Percentiles rank a stretch among this genome's conserved stretches.
phyloP scores from a whole-genome alignment of 1,140 invertebrate species.

The Pogonognathellus flavescens region DNA sequence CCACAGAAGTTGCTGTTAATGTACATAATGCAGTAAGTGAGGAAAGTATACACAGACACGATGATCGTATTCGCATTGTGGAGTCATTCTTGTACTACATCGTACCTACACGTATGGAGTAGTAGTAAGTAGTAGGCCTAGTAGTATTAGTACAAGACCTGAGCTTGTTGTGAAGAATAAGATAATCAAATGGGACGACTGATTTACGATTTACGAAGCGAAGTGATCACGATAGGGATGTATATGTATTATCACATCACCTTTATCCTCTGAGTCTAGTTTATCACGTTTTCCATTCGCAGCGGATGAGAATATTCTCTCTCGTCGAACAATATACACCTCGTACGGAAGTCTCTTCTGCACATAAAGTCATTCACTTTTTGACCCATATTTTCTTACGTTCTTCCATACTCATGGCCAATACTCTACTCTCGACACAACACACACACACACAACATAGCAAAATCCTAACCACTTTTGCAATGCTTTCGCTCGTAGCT shows the following conservation, averaged over 20 bases:
- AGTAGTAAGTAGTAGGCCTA: background rate
- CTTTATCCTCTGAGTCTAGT: slow-evolving; percentile 54
- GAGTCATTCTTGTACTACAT: background rate
- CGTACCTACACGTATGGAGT: background rate
- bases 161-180: slow-evolving; percentile 32
- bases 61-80: slow-evolving; percentile 16
- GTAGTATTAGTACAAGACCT: background rate
- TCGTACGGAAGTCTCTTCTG: slow-evolving; percentile 65
- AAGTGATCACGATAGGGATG: slow-evolving; percentile 56
- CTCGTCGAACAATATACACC: slow-evolving; percentile 14
- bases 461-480: too few relatives aligned
- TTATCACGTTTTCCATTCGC: slow-evolving; percentile 58
- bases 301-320: slow-evolving; percentile 57
- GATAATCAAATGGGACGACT: slow-evolving; percentile 54
- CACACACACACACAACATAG: background rate
- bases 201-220: slow-evolving; percentile 60
- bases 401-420: slow-evolving; percentile 1
- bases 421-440: slow-evolving; percentile 12
- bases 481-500: background rate
- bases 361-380: slow-evolving; percentile 66
- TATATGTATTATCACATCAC: slow-evolving; percentile 39
- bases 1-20: slow-evolving; percentile 12
- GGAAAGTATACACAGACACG: background rate
- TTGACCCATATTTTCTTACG: slow-evolving; percentile 64
- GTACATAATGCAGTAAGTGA: background rate